Base-by-base conservation (phyloP, 2,888 invertebrate genomes). In the Torymus tubicola region DNA sequence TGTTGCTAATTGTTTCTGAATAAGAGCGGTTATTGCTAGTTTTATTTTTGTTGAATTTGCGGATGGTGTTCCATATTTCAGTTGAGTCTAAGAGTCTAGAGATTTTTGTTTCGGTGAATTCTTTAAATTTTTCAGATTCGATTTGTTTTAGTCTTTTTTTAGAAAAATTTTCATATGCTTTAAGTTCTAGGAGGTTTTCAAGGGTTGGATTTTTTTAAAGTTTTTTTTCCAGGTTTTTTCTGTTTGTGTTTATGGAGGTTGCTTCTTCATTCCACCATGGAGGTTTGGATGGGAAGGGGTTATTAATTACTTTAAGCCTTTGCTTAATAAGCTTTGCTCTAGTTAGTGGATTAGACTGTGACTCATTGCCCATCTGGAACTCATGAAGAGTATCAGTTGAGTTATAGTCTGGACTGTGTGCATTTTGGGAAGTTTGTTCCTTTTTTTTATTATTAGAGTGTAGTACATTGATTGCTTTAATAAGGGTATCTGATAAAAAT, bases 211-310 rank as follows among this genome's bases (percentile, higher is more conserved):
- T 55, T 14, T 55, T n/a, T 55, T 14, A 13, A 13, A 13, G 11
- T 21, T 18, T 10, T 24, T 31, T 42, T 31, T 64, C 16, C 16
- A 58, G 58, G 1, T 58, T 58, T 58, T 12, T 58, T 61, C 21
- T 61, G 16, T 61, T 21, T 3, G 3, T 61, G 1, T 4, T 21
- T 2, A 64, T 31, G 1, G 12, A 2, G 8, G 31, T 8, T 1
- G n/a, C 14, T 13, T 64, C 42, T 11, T n/a, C 8, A 64, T 31
- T 64, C 42, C 64, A 64, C 64, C 64, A 64, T 8, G 64, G 64
- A 5, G 64, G 64, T 12, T 42, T 16, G 42, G 64, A n/a, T n/a
- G 58, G 5, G 1, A 18, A 12, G 2, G 1, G 58, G 8, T 1
- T 58, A 16, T 58, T n/a, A n/a, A 16, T 1, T 1, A 13, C 0